Evolutionary conservation across 2,113 vertebrate species (phyloP).

Genomic region (Phocoena sinus): DNA sequence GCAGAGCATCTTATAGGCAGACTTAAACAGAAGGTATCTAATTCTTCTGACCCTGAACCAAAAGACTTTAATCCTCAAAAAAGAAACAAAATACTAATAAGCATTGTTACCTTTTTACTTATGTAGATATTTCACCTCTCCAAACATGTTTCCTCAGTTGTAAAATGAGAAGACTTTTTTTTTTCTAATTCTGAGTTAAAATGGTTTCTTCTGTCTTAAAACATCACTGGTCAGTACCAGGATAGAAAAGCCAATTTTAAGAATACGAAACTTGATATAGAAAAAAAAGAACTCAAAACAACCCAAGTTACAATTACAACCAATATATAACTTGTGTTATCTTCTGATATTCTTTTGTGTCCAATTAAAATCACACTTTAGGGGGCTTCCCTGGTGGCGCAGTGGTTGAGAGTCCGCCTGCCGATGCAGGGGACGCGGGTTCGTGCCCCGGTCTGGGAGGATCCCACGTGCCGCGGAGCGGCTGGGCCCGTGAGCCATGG

Average conservation of each 20-base stretch:
- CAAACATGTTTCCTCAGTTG: neutral
- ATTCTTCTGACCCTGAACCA: neutral
- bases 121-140: neutral
- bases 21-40: neutral
- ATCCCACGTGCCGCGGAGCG: too few species aligned
- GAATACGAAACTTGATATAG: neutral
- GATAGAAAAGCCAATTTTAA: conserved; percentile 4
- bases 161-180: neutral
- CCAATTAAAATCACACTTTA: conserved; percentile 27
- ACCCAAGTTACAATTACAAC: neutral
- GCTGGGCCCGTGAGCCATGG: too few species aligned
- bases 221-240: neutral
- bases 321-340: neutral
- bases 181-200: neutral
- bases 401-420: too few species aligned
- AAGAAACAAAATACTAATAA: conserved; percentile 10
- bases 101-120: neutral
- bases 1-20: neutral
- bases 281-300: neutral
- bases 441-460: too few species aligned
- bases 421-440: too few species aligned
- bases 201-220: neutral
- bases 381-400: too few species aligned
- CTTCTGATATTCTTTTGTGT: neutral
- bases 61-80: conserved; percentile 13